Conservation (phyloP, 2,888 invertebrate species). For the Patella ulyssiponensis region DNA sequence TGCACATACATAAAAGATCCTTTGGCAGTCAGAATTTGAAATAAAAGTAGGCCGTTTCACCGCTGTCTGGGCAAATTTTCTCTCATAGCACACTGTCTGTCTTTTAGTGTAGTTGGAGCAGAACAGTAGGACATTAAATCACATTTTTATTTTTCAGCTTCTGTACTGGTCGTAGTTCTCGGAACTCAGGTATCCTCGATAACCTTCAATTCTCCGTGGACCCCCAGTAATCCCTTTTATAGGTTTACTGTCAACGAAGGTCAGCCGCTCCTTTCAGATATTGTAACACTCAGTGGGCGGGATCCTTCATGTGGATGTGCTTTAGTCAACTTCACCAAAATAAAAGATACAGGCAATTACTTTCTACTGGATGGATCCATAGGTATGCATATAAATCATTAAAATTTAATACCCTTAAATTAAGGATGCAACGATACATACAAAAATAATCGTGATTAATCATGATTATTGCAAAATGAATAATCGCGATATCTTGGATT, state of each 20-base stretch:
- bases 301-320: conserved; percentile 41
- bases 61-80: too few species aligned
- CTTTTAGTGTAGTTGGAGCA: too few species aligned
- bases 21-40: too few species aligned
- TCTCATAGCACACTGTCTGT: too few species aligned
- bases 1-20: too few species aligned
- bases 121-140: too few species aligned
- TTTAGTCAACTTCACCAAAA: conserved; percentile 35
- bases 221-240: conserved; percentile 35
- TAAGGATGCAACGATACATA: too few species aligned
- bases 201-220: conserved; percentile 45
- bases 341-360: conserved; percentile 33
- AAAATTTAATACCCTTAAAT: too few species aligned
- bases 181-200: conserved; percentile 39
- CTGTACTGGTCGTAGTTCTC: conserved; percentile 46
- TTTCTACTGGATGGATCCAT: conserved; percentile 39
- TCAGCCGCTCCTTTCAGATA: conserved; percentile 24
- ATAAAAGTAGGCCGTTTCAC: too few species aligned
- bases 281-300: conserved; percentile 46
- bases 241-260: conserved; percentile 39
- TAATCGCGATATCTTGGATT: too few species aligned
- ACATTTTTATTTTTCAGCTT: conserved; percentile 42
- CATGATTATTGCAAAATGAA: too few species aligned
- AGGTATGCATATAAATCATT: conserved; percentile 35
- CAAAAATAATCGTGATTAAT: too few species aligned